Percentiles rank a stretch among this genome's conserved stretches.
Evolutionary conservation across 2,113 vertebrate genomes (phyloP).

Genomic region (Pelobates fuscus): DNA sequence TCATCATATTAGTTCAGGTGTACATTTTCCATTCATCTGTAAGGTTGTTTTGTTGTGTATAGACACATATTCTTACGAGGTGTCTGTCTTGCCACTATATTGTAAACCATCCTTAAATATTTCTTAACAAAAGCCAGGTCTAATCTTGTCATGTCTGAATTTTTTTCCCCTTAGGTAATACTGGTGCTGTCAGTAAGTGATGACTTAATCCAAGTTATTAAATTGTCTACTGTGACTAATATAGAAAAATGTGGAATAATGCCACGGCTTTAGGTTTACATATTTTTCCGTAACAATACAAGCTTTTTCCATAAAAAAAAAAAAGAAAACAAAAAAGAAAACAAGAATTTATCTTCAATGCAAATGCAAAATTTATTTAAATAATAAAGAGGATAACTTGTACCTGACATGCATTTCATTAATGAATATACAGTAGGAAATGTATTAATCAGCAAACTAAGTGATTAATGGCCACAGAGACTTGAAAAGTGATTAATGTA

Average conservation of each 20-base stretch:
- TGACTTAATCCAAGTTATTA: conserved; percentile 66
- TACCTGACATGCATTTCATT: background rate
- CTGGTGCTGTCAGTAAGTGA: conserved; percentile 59
- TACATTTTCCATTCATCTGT: conserved; percentile 50
- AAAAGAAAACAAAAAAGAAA: conserved; percentile 44
- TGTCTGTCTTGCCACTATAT: conserved; percentile 51
- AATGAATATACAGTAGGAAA: background rate
- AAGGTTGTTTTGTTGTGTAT: conserved; percentile 40
- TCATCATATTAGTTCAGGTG: conserved; percentile 29
- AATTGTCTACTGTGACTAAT: conserved; percentile 61
- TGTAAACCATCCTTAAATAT: conserved; percentile 47
- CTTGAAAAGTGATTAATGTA: conserved; percentile 1
- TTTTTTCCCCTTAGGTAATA: conserved; percentile 59
- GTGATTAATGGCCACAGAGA: conserved; percentile 1
- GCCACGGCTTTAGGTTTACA: conserved; percentile 53
- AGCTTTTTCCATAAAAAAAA: conserved; percentile 40
- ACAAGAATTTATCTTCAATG: conserved; percentile 26
- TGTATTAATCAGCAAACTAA: background rate
- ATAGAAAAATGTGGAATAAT: conserved; percentile 57
- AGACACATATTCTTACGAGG: conserved; percentile 10
- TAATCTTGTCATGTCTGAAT: conserved; percentile 61
- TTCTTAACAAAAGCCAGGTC: conserved; percentile 55
- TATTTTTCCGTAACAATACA: conserved; percentile 51
- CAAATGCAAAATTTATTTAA: conserved; percentile 3
- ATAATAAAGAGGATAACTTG: background rate